Evolutionary conservation across 2,888 invertebrate species (phyloP).

Genomic region (Phortica okadai): DNA sequence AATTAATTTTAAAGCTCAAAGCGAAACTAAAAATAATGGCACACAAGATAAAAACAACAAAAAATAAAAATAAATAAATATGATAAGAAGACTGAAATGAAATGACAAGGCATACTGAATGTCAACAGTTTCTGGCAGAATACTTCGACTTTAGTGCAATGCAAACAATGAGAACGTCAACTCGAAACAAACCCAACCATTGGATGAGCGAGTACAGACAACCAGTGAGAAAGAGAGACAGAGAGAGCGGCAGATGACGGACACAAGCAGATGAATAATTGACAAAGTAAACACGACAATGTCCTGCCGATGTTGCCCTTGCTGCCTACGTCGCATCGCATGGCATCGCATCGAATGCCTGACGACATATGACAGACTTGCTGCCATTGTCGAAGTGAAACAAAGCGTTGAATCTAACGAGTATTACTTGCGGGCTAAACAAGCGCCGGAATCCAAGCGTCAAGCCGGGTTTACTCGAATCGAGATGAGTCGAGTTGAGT

Average conservation of each 20-base stretch:
- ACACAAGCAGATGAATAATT: constrained; percentile 38
- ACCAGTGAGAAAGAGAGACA: neutral
- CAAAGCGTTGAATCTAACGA: constrained; percentile 30
- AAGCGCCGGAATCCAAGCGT: neutral
- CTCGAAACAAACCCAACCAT: neutral
- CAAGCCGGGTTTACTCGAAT: neutral
- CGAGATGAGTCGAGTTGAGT: neutral
- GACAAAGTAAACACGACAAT: constrained; percentile 33
- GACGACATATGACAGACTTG: constrained; percentile 32
- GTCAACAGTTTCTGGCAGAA: constrained; percentile 21
- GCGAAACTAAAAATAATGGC: constrained; percentile 20
- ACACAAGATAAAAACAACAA: neutral
- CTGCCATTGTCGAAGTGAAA: constrained; percentile 22
- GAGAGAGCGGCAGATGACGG: neutral
- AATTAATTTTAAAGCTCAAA: constrained; percentile 29
- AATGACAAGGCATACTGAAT: neutral
- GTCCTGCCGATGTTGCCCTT: constrained; percentile 11
- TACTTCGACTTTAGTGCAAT: constrained; percentile 19
- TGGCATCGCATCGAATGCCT: neutral
- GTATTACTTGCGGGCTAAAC: constrained; percentile 16
- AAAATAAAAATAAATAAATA: neutral
- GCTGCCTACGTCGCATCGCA: neutral
- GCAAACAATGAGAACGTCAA: constrained; percentile 2
- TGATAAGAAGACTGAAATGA: constrained; percentile 4
- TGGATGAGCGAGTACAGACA: neutral